phyloP scores from a whole-genome alignment of 2,113 vertebrate species.

The Elaphurus davidianus region DNA sequence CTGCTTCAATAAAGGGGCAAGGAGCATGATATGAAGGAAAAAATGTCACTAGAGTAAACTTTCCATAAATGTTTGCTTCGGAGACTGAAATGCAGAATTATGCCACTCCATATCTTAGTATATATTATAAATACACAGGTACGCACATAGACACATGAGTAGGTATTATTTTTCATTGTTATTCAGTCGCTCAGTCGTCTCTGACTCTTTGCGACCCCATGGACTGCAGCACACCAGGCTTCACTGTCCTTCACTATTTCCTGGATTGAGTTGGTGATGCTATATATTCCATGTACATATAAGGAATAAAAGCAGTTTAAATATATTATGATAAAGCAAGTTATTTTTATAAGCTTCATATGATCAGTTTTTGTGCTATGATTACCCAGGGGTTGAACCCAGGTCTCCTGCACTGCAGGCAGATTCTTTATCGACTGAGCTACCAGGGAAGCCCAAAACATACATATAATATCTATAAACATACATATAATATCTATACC shows the following conservation, averaged over 20 bases:
- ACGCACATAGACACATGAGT: background rate
- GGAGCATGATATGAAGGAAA: background rate
- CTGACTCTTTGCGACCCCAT: background rate
- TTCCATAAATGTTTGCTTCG: background rate
- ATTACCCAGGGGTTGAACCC: background rate
- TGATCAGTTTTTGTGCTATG: background rate
- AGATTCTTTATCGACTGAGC: background rate
- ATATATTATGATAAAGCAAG: background rate
- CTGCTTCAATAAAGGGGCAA: background rate
- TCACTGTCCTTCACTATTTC: background rate
- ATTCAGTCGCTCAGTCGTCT: background rate
- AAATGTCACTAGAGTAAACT: background rate
- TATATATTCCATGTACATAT: background rate
- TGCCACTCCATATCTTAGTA: background rate
- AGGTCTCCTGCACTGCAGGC: background rate
- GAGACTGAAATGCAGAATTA: background rate
- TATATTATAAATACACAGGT: background rate
- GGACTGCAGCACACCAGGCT: background rate
- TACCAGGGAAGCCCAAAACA: background rate
- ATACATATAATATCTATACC: background rate
- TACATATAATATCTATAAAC: background rate
- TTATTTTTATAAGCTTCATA: background rate
- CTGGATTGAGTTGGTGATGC: background rate
- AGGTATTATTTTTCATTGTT: background rate
- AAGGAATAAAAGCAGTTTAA: conserved; percentile 1